These are phyloP conservation scores for Dichetophora obliterata DNA, from an alignment of 2,888 invertebrate species.

Conservation along the genomic window DNA sequence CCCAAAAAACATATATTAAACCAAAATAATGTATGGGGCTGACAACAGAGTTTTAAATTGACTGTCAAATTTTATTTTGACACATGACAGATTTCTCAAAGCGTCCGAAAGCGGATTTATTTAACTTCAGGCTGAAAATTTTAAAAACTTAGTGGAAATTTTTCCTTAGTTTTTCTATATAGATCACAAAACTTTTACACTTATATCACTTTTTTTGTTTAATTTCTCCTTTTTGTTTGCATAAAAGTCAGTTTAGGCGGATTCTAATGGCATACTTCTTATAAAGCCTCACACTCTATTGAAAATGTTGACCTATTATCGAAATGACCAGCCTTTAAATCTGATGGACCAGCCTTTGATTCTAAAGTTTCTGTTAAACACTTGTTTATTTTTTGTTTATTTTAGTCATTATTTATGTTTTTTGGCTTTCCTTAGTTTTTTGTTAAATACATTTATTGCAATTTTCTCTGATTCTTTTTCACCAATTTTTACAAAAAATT, in stretches of 20 bases:
- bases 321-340: background rate
- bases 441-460: background rate
- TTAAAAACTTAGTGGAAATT: background rate
- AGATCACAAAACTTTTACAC: background rate
- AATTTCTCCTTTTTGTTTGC: background rate
- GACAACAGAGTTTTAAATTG: conserved; percentile 9
- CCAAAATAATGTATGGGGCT: background rate
- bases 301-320: background rate
- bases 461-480: background rate
- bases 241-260: background rate
- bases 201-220: background rate
- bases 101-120: background rate
- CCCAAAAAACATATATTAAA: no score
- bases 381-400: background rate
- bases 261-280: background rate
- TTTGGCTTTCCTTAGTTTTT: background rate
- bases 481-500: conserved; percentile 8
- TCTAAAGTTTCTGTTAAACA: background rate
- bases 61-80: conserved; percentile 23
- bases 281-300: background rate
- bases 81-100: conserved; percentile 10
- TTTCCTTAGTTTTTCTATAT: background rate
- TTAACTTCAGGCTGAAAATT: background rate
- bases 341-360: background rate
- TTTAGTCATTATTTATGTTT: background rate